Evolutionary conservation across 2,888 invertebrate species (phyloP), one percentile per base, ranked within the genome.

Genomic region (Synergus gifuensis): DNA sequence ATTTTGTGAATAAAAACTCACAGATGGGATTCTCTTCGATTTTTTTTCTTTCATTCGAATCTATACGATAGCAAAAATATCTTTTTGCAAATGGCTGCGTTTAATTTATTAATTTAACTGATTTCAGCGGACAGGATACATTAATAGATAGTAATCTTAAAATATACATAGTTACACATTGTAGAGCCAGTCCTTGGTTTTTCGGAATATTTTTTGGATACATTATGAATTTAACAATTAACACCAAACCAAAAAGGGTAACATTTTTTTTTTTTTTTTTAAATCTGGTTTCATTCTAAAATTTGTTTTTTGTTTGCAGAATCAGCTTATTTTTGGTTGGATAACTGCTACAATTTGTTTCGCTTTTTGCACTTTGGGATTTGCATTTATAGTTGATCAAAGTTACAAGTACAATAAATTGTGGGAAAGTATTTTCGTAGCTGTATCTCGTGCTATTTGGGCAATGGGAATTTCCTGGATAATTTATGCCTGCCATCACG

Each of bases 391-490:
- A 78, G 89, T 90, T 78, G 82, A 87, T 46, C 83, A 89, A 42
- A 82, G 86, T 69, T 92, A 92, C 79, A 85, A 85, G 0, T 93
- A 92, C 83, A 88, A 92, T 80, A 83, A 84, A 69, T 79, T 88
- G 77, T 90, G 89, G 84, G 90, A 92, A 66, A 88, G 91, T n/a
- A 80, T 92, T 60, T 94, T 93, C 85, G 88, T 93, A 62, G 89
- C 93, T 4, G 84, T 93, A 54, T 89, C 91, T 66, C 88, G 93
- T 80, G 92, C 93, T 16, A 89, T 91, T 14, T 94, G 94, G 94
- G 91, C 92, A 1, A 77, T 92, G 4, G 92, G 92, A 4, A 84
- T 94, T 12, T 90, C 89, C 58, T 94, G 94, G 94, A 91, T 94
- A 8, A 92, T 94, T 73, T 93, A 93, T 86, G 92, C 93, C 62